Conservation (phyloP, 1,140 invertebrate genomes). For the Neodiprion lecontei region DNA sequence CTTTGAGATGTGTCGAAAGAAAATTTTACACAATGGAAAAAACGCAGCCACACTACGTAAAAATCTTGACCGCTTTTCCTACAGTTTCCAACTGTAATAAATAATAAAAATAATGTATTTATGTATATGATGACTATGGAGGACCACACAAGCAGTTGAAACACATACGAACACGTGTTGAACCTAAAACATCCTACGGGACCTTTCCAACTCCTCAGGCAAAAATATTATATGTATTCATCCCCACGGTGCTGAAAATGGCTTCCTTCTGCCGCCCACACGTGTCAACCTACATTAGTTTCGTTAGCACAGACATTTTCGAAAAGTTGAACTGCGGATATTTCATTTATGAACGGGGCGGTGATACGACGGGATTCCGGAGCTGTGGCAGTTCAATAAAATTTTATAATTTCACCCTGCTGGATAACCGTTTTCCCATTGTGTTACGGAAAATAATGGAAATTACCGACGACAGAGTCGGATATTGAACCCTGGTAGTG, state of each 20-base stretch:
- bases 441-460: background rate
- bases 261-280: too few relatives aligned
- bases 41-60: too few relatives aligned
- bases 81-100: background rate
- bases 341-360: too few relatives aligned
- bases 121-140: background rate
- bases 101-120: too few relatives aligned
- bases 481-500: background rate
- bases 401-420: background rate
- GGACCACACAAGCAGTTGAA: background rate
- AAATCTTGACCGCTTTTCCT: too few relatives aligned
- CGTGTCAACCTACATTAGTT: too few relatives aligned
- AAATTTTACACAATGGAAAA: too few relatives aligned
- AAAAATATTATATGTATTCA: background rate
- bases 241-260: background rate
- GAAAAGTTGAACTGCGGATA: too few relatives aligned
- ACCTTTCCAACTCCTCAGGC: background rate
- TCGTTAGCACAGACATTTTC: too few relatives aligned
- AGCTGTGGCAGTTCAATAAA: too few relatives aligned
- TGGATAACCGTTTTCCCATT: background rate
- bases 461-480: background rate
- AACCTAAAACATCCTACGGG: background rate
- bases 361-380: too few relatives aligned
- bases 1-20: too few relatives aligned
- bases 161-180: conserved; percentile 3